Conservation (phyloP, 1,140 invertebrate genomes). For the Drosophila subpulchrella region DNA sequence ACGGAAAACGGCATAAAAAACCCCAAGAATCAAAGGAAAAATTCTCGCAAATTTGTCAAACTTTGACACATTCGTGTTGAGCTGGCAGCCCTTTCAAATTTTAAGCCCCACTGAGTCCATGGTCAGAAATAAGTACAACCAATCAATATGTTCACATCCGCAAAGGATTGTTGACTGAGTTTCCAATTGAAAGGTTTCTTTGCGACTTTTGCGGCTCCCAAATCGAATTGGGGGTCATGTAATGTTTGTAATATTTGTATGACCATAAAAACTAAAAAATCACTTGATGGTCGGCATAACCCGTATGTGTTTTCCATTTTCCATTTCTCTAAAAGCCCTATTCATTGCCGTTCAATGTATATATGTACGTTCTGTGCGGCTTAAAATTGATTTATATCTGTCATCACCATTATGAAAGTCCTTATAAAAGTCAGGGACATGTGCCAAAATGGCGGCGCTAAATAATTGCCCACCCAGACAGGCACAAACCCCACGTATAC, state of each 20-base stretch:
- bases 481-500: conserved; percentile 3
- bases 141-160: background rate
- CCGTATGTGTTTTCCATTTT: background rate
- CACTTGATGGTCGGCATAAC: background rate
- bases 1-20: conserved; percentile 13
- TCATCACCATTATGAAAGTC: conserved; percentile 28
- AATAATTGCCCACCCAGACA: conserved; percentile 45
- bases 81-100: conserved; percentile 31
- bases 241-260: background rate
- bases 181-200: conserved; percentile 20
- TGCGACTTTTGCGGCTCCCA: too few relatives aligned
- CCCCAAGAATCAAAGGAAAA: conserved; percentile 29
- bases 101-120: conserved; percentile 30
- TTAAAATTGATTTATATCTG: conserved; percentile 41
- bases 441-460: conserved; percentile 30
- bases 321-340: background rate
- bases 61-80: conserved; percentile 42
- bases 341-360: conserved; percentile 4
- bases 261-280: background rate
- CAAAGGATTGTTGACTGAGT: conserved; percentile 18
- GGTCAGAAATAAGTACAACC: conserved; percentile 17
- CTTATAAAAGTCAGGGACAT: conserved; percentile 49
- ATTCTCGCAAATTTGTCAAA: conserved; percentile 49
- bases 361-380: background rate
- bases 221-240: background rate